Conservation (phyloP, 2,888 invertebrate genomes). For the Parapristionchus giblindavisi region DNA sequence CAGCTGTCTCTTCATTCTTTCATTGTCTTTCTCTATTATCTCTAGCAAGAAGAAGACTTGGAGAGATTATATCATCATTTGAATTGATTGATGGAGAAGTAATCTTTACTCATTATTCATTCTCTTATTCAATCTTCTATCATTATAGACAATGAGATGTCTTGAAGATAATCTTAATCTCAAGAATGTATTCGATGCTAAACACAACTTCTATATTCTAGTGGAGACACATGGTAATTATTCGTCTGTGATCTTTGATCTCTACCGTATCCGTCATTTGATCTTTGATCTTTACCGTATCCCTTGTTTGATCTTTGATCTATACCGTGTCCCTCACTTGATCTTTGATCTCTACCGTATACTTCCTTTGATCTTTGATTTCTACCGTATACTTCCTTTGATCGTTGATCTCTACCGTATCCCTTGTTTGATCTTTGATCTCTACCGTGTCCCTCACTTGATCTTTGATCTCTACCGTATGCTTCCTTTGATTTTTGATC, state of each 20-base stretch:
- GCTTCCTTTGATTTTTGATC: conserved; percentile 46
- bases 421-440: too few relatives aligned
- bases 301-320: not conserved
- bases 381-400: conserved; percentile 23
- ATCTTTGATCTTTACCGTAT: not conserved
- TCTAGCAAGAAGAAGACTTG: conserved; percentile 19
- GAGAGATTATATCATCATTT: conserved; percentile 84
- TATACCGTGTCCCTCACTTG: conserved; percentile 19
- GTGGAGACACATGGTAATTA: conserved; percentile 75
- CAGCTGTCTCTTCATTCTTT: conserved; percentile 23
- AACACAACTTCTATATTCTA: conserved; percentile 59
- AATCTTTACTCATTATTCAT: conserved; percentile 71
- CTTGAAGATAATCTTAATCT: conserved; percentile 54
- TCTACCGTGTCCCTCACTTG: conserved; percentile 19
- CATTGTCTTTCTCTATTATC: conserved; percentile 25
- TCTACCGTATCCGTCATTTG: not conserved
- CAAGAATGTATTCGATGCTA: conserved; percentile 47
- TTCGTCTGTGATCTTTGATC: not conserved
- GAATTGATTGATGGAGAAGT: conserved; percentile 88
- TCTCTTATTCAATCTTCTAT: not conserved
- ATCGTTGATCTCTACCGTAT: not conserved
- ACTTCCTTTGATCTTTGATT: too few relatives aligned
- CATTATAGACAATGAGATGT: conserved; percentile 49
- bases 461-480: not conserved
- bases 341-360: not conserved